phyloP scores from a whole-genome alignment of 2,888 invertebrate genomes.

The Patella depressa region DNA sequence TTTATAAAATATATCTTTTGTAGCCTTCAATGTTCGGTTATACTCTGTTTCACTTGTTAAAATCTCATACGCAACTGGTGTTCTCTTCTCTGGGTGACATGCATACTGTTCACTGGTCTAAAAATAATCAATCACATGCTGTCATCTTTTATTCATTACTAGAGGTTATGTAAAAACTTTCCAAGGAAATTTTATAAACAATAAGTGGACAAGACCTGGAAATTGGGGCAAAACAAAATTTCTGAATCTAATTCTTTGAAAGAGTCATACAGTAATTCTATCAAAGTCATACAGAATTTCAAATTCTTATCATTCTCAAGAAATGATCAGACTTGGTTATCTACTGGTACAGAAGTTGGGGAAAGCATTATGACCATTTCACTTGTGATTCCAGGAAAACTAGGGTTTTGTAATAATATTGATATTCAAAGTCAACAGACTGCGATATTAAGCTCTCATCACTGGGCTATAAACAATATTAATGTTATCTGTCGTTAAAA shows the following conservation, averaged over 20 bases:
- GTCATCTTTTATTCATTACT: neutral
- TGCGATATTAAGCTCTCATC: too few relatives aligned
- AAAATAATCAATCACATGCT: neutral
- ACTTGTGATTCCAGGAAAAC: too few relatives aligned
- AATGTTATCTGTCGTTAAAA: too few relatives aligned
- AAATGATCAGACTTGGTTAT: too few relatives aligned
- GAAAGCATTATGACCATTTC: too few relatives aligned
- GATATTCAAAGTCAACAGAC: too few relatives aligned
- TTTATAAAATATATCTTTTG: conserved; percentile 59
- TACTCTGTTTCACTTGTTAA: conserved; percentile 65
- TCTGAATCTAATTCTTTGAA: neutral
- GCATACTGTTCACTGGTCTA: conserved; percentile 56
- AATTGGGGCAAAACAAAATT: neutral
- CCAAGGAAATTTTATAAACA: neutral
- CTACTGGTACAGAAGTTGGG: too few relatives aligned
- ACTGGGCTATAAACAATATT: too few relatives aligned
- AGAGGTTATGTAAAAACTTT: neutral
- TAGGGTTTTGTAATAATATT: too few relatives aligned
- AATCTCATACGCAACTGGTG: conserved; percentile 63
- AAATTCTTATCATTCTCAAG: too few relatives aligned
- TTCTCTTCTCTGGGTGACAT: conserved; percentile 63
- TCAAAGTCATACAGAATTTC: neutral
- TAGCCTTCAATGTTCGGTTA: conserved; percentile 57
- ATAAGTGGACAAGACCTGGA: neutral
- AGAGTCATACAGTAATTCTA: neutral